phyloP scores from a whole-genome alignment of 1,140 invertebrate species.

The Wasmannia auropunctata region DNA sequence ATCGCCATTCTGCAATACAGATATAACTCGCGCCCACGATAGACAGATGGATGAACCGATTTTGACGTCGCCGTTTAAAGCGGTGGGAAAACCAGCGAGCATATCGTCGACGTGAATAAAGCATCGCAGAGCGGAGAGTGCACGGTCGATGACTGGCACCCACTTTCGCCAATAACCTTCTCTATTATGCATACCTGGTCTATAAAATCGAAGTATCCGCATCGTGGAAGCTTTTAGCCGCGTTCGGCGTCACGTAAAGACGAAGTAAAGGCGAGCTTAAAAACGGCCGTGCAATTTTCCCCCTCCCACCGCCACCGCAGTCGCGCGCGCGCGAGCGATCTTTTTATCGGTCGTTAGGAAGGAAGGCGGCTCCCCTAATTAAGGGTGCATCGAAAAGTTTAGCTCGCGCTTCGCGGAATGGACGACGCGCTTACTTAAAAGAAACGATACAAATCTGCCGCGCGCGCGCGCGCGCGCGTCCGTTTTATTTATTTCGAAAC shows the following conservation, averaged over 20 bases:
- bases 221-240: conserved; percentile 59
- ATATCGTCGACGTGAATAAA: conserved; percentile 43
- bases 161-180: conserved; percentile 54
- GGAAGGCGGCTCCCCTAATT: conserved; percentile 33
- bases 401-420: background rate
- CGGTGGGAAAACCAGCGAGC: conserved; percentile 28
- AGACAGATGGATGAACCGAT: conserved; percentile 21
- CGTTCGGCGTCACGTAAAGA: conserved; percentile 45
- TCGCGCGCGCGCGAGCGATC: conserved; percentile 8
- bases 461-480: background rate
- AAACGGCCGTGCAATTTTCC: conserved; percentile 17
- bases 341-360: conserved; percentile 54
- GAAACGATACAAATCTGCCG: conserved; percentile 30
- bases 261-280: conserved; percentile 52
- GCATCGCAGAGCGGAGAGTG: conserved; percentile 28
- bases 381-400: conserved; percentile 50
- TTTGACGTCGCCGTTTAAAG: conserved; percentile 41
- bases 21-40: background rate
- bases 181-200: conserved; percentile 57
- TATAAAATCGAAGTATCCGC: conserved; percentile 63
- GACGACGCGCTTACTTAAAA: background rate
- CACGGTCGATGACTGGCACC: conserved; percentile 32
- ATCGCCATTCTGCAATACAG: background rate
- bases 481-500: conserved; percentile 28
- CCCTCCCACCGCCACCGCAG: too few species aligned